Conservation (phyloP, 2,113 vertebrate genomes). For the Irena cyanogastra region DNA sequence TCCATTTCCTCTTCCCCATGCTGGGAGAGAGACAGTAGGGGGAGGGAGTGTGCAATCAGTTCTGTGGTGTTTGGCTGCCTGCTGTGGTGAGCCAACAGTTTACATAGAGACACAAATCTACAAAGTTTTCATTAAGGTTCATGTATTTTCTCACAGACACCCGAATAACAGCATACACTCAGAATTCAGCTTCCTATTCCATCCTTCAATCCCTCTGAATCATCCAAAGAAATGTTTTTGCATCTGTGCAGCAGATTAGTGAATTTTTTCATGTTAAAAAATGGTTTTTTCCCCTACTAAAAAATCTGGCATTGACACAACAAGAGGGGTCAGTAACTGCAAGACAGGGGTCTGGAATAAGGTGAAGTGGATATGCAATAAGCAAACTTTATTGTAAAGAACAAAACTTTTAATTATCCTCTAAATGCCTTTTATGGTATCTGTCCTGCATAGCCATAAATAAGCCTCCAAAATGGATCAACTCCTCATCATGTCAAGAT, state of each 20-base stretch:
- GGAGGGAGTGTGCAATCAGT: background rate
- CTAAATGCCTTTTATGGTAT: background rate
- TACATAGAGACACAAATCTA: background rate
- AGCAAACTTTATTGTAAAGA: background rate
- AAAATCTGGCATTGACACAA: background rate
- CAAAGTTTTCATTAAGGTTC: background rate
- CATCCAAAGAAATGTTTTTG: background rate
- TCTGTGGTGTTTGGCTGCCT: background rate
- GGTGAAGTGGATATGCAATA: background rate
- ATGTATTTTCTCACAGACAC: background rate
- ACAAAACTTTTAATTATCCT: background rate
- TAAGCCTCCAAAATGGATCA: background rate
- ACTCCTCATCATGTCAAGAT: accelerated
- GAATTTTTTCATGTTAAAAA: background rate
- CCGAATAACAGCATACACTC: background rate
- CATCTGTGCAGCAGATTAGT: background rate
- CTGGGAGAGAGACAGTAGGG: accelerated
- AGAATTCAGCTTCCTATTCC: background rate
- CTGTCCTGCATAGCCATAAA: background rate
- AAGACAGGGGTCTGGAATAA: background rate
- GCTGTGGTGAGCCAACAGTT: background rate
- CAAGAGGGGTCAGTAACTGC: background rate
- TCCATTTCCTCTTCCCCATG: background rate
- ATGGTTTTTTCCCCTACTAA: background rate
- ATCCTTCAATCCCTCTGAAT: background rate